A percentile compares a stretch with the other conserved stretches of the same genome.
These are phyloP conservation scores for Nixonia krombeini DNA, from an alignment of 1,140 invertebrate genomes.

Conservation along the genomic window DNA sequence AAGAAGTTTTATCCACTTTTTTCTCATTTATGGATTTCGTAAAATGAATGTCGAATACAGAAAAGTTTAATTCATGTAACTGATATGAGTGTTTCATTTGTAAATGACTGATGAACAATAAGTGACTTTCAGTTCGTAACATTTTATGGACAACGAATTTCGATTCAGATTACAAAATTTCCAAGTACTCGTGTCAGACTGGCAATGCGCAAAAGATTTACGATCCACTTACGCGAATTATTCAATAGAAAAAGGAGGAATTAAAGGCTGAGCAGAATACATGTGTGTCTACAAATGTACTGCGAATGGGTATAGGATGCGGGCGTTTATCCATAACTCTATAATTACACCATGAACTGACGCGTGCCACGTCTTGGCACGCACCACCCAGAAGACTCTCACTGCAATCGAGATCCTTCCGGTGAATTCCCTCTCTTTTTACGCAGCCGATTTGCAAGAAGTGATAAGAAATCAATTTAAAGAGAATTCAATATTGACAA, in stretches of 20 bases:
- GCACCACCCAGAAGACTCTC: conserved; percentile 35
- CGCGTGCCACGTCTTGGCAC: conserved; percentile 27
- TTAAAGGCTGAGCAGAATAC: conserved; percentile 14
- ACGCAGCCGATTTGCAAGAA: not conserved
- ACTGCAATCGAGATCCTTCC: conserved; percentile 15
- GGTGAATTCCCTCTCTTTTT: not conserved
- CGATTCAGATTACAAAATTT: conserved; percentile 12
- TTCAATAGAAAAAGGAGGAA: conserved; percentile 14
- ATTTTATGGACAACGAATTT: no score
- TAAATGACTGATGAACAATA: no score
- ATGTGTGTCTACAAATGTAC: conserved; percentile 14
- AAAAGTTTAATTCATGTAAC: no score
- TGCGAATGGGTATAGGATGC: conserved; percentile 30
- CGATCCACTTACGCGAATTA: conserved; percentile 24
- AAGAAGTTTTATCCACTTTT: no score
- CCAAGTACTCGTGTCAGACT: conserved; percentile 13
- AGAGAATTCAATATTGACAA: not conserved
- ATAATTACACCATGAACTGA: conserved; percentile 40
- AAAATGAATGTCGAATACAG: no score
- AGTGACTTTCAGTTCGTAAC: no score
- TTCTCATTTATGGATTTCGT: no score
- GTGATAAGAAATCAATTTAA: not conserved
- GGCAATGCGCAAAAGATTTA: conserved; percentile 24
- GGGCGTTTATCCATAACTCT: conserved; percentile 41
- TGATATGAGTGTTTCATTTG: no score